phyloP scores from a whole-genome alignment of 1,140 invertebrate genomes.

The Octopus sinensis region DNA sequence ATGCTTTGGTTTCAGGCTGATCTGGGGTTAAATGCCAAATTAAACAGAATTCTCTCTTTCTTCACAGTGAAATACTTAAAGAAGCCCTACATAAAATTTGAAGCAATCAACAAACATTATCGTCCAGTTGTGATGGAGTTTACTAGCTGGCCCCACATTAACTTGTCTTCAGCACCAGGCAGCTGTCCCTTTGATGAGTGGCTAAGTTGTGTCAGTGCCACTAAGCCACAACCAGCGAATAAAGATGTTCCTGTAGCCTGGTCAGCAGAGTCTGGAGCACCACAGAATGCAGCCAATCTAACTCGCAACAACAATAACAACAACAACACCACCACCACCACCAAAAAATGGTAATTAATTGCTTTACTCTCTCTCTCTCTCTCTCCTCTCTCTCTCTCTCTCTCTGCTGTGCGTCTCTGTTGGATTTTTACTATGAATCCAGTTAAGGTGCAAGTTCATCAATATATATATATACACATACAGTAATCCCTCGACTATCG shows the following conservation, averaged over 20 bases:
- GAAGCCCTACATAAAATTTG: slow-evolving; percentile 3
- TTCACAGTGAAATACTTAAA: neutral
- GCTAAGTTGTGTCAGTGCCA: neutral
- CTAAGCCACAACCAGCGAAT: neutral
- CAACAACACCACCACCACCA: too few species aligned
- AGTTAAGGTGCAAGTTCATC: too few species aligned
- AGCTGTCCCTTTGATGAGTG: slow-evolving; percentile 7
- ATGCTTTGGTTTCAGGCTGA: too few species aligned
- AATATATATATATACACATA: too few species aligned
- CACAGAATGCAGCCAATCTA: neutral
- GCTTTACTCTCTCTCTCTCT: too few species aligned
- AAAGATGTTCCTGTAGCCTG: neutral
- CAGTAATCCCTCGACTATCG: too few species aligned
- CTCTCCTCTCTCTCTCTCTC: too few species aligned
- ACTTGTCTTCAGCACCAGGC: neutral
- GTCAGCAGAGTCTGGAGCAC: neutral
- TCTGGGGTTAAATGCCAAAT: too few species aligned
- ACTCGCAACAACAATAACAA: too few species aligned
- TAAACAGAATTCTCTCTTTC: neutral
- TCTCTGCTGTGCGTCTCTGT: too few species aligned
- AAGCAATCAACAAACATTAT: neutral
- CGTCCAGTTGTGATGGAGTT: neutral
- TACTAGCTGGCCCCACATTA: neutral
- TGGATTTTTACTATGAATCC: too few species aligned
- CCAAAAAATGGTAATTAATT: too few species aligned